A percentile compares a stretch with the other conserved stretches of the same genome.
Evolutionary conservation across 2,113 vertebrate species (phyloP).

Genomic region (Heterotilapia buettikoferi): DNA sequence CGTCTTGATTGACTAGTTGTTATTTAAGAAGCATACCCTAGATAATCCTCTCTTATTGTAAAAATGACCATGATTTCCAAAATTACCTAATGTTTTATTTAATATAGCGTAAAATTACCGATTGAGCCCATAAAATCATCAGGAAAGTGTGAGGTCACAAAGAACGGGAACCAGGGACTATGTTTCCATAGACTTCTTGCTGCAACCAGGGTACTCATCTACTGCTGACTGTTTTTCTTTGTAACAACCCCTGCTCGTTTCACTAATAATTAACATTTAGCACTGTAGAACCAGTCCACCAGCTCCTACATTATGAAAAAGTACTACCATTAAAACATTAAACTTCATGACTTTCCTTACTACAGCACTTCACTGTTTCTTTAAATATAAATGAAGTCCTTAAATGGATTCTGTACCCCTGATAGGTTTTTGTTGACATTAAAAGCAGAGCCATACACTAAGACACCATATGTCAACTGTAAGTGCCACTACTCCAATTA

Average conservation of each 20-base stretch:
- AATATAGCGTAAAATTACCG: background rate
- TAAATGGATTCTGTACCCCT: background rate
- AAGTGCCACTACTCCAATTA: background rate
- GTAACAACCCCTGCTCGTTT: background rate
- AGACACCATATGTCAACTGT: background rate
- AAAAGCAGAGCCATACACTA: background rate
- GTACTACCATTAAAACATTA: background rate
- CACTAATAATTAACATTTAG: background rate
- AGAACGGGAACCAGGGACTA: fast-evolving
- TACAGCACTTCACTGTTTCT: background rate
- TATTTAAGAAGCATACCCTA: too few relatives aligned
- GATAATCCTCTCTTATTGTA: background rate
- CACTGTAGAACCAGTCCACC: background rate
- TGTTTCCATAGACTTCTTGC: background rate
- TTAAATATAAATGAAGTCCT: background rate
- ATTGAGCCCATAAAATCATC: background rate
- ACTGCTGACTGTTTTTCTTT: background rate
- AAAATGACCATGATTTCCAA: too few relatives aligned
- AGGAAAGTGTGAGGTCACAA: background rate
- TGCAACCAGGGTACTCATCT: background rate
- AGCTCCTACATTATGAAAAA: background rate
- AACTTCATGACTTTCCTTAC: background rate
- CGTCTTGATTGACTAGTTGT: background rate
- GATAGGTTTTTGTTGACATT: background rate
- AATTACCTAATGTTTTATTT: background rate